These are phyloP conservation scores for Brienomyrus longianalis DNA, from an alignment of 2,113 vertebrate species.

Conservation along the genomic window DNA sequence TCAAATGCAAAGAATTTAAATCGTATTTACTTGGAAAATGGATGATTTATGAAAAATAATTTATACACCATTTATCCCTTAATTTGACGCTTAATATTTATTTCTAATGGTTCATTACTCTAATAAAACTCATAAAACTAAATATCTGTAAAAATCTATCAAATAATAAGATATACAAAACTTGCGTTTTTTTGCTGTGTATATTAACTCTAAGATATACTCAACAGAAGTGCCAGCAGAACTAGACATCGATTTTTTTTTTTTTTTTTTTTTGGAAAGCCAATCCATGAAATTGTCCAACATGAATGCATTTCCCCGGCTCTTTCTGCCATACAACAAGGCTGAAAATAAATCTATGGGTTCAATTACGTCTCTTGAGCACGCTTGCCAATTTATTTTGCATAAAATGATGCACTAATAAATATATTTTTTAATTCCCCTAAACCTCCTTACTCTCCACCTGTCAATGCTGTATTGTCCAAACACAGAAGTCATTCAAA, in stretches of 20 bases:
- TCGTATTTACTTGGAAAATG: background rate
- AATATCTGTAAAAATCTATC: background rate
- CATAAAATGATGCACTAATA: background rate
- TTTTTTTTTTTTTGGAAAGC: background rate
- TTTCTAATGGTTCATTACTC: background rate
- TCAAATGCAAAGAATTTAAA: background rate
- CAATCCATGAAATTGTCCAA: background rate
- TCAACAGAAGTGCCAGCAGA: background rate
- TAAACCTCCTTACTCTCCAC: background rate
- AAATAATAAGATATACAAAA: background rate
- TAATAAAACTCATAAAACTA: background rate
- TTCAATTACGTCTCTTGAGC: background rate
- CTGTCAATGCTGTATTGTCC: background rate
- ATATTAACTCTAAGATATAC: background rate
- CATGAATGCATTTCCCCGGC: background rate
- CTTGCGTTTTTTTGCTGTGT: background rate
- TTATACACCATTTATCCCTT: background rate
- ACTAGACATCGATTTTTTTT: background rate
- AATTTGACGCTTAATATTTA: background rate
- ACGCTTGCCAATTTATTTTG: background rate
- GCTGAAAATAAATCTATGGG: background rate
- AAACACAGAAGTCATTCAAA: background rate
- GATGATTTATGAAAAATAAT: background rate
- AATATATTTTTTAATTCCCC: background rate
- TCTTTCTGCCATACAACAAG: background rate